A percentile compares a stretch with the other conserved stretches of the same genome.
Conservation (phyloP, 2,888 invertebrate genomes). For the Acleris sparsana region DNA sequence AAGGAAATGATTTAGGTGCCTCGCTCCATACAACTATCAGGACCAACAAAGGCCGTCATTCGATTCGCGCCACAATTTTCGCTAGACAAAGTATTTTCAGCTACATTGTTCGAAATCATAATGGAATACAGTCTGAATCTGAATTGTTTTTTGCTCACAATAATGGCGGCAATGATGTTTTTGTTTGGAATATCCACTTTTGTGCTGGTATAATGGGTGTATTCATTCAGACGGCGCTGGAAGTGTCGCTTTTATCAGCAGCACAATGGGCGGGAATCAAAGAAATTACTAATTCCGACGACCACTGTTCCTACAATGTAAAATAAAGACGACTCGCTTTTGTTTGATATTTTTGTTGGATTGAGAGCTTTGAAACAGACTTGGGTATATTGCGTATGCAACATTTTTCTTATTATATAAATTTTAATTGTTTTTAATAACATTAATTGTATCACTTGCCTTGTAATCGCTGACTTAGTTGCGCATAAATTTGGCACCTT, state of each 20-base stretch:
- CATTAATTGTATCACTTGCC: no score
- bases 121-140: constrained; percentile 63
- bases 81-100: constrained; percentile 41
- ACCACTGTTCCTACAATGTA: constrained; percentile 72
- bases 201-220: constrained; percentile 78
- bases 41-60: constrained; percentile 49
- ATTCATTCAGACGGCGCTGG: constrained; percentile 77
- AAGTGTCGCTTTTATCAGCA: constrained; percentile 80
- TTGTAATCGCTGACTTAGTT: no score
- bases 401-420: no score
- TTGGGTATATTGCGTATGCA: neutral
- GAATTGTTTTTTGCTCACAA: constrained; percentile 71
- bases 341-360: constrained; percentile 51
- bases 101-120: constrained; percentile 69
- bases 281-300: constrained; percentile 77
- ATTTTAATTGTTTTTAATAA: no score
- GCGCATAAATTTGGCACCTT: no score
- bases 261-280: constrained; percentile 79
- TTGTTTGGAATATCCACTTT: constrained; percentile 79
- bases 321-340: constrained; percentile 57
- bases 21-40: constrained; percentile 23
- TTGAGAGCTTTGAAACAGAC: constrained; percentile 16
- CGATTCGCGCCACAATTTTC: constrained; percentile 45
- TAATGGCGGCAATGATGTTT: constrained; percentile 70
- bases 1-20: constrained; percentile 7